Evolutionary conservation across 2,113 vertebrate genomes (phyloP).

Genomic region (Tupaia tana): DNA sequence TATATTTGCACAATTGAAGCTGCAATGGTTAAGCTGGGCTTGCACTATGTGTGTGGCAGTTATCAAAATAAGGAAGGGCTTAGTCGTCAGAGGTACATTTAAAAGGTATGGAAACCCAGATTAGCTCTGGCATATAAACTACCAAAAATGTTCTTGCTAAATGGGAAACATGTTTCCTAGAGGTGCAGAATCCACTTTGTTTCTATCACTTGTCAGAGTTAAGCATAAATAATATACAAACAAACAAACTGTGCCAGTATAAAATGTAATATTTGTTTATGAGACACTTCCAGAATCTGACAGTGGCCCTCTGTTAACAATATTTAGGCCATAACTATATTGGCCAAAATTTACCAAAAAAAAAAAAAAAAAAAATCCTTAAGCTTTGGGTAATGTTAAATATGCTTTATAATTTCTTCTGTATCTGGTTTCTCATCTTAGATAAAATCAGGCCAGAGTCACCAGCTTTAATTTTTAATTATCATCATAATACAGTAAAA

Average conservation of each 20-base stretch:
- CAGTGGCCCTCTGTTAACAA: constrained; percentile 81
- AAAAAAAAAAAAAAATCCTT: constrained; percentile 13
- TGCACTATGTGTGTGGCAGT: rapidly evolving
- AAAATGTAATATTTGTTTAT: constrained; percentile 82
- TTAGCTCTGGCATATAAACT: constrained; percentile 59
- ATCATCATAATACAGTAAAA: background rate
- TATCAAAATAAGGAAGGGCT: background rate
- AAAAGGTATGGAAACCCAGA: constrained; percentile 66
- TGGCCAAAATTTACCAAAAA: constrained; percentile 73
- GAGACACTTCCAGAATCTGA: constrained; percentile 78
- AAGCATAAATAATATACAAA: constrained; percentile 81
- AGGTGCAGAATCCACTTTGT: constrained; percentile 80
- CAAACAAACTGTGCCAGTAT: constrained; percentile 80
- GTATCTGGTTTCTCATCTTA: constrained; percentile 42
- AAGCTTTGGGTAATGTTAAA: constrained; percentile 62
- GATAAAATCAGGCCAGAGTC: constrained; percentile 37
- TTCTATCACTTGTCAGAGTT: constrained; percentile 81
- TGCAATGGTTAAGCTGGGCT: background rate
- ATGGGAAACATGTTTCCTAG: constrained; percentile 81
- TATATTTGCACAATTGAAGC: background rate
- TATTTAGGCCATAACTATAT: constrained; percentile 80
- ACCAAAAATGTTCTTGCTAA: constrained; percentile 74
- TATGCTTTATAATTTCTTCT: background rate
- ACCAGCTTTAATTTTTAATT: background rate
- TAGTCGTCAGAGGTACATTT: background rate